A percentile compares a stretch with the other conserved stretches of the same genome.
These are phyloP conservation scores for Apis cerana DNA, from an alignment of 1,140 invertebrate genomes.

Conservation along the genomic window DNA sequence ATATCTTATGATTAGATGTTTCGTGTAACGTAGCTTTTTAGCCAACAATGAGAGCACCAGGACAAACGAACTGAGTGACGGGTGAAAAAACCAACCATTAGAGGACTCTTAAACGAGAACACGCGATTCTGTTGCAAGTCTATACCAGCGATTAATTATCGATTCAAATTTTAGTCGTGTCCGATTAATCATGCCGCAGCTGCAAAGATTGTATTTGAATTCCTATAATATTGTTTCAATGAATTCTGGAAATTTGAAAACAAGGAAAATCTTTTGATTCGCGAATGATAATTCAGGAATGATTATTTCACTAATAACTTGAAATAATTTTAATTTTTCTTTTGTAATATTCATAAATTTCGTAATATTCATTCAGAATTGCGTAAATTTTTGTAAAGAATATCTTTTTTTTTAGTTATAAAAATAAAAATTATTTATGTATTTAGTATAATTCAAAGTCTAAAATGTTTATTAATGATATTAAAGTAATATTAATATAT, in stretches of 20 bases:
- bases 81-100: conserved; percentile 11
- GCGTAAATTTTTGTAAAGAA: too few relatives aligned
- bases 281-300: neutral
- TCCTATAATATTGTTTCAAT: conserved; percentile 6
- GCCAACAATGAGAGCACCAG: too few relatives aligned
- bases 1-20: conserved; percentile 22
- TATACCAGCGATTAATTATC: conserved; percentile 24
- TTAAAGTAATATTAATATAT: too few relatives aligned
- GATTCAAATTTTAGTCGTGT: conserved; percentile 14
- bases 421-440: too few relatives aligned
- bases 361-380: too few relatives aligned
- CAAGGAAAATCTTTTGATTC: neutral
- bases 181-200: neutral
- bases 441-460: too few relatives aligned
- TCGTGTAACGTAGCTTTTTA: neutral
- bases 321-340: conserved; percentile 7
- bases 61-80: conserved; percentile 23
- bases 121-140: conserved; percentile 23
- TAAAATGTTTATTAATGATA: too few relatives aligned
- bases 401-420: too few relatives aligned
- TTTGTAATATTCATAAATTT: neutral
- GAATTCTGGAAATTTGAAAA: neutral
- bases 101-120: conserved; percentile 1
- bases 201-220: neutral
- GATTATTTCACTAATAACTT: neutral